These are phyloP conservation scores for Epinotia nisella DNA, from an alignment of 2,888 invertebrate genomes.

Conservation along the genomic window DNA sequence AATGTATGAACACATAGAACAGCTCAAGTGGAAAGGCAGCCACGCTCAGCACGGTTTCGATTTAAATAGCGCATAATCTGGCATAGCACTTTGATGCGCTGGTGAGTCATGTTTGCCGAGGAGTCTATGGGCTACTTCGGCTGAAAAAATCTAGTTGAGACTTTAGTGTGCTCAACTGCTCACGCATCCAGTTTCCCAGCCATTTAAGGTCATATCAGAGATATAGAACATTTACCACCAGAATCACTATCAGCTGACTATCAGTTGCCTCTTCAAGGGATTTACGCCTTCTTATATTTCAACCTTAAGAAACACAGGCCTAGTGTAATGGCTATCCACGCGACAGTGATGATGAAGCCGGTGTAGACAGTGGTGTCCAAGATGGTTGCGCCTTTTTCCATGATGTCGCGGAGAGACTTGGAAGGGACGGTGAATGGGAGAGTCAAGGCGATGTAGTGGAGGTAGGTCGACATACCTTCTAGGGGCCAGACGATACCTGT, in stretches of 20 bases:
- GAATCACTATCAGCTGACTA: background rate
- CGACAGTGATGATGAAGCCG: constrained; percentile 88
- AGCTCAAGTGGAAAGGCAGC: no score
- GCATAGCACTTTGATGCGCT: background rate
- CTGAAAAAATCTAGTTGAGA: background rate
- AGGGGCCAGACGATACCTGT: constrained; percentile 88
- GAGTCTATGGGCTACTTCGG: background rate
- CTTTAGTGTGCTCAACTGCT: background rate
- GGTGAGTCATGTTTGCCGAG: background rate
- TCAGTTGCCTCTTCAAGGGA: background rate
- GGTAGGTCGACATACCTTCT: constrained; percentile 86
- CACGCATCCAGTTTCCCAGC: background rate
- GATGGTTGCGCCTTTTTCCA: constrained; percentile 90
- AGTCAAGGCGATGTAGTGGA: constrained; percentile 86
- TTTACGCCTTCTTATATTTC: constrained; percentile 69
- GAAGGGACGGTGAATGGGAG: constrained; percentile 93
- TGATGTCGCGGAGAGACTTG: constrained; percentile 89
- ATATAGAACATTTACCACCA: background rate
- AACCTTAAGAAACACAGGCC: constrained; percentile 81
- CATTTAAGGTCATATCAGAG: background rate
- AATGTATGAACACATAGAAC: no score
- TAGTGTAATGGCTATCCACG: constrained; percentile 87
- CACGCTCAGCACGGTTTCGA: background rate
- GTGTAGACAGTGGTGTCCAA: constrained; percentile 88
- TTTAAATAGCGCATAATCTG: background rate